Evolutionary conservation across 2,113 vertebrate genomes (phyloP), one percentile per base, ranked within the genome.

Genomic region (Romanogobio albipinnatus): DNA sequence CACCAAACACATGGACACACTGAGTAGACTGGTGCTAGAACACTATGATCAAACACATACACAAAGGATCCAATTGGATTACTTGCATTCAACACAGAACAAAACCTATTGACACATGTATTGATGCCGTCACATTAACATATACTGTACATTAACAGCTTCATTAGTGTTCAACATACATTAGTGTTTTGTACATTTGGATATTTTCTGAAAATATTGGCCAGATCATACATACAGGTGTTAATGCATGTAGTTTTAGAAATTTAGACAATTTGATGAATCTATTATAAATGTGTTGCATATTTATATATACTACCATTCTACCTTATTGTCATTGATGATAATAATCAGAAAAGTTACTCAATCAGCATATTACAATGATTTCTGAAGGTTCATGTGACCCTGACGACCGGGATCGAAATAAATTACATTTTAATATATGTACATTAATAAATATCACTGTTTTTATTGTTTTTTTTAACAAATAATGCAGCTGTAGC

Each of bases 1-100:
- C 93, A 90, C 87, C 89, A 79, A 77, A 24, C 87, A 87, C 86
- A 76, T 24, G 19, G 82, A 88, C 78, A 90, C 64, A 22, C 77
- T 85, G 84, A 90, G 84, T 73, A 75, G 81, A 89, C 85, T 87
- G 88, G 90, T 90, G 89, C 86, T 87, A 87, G 87, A 85, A 81
- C 75, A 85, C 86, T 87, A 73, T 83, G 76, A 61, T 73, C 90
- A 90, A 79, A 88, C 26, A 76, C 76, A 83, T 77, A 77, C 83
- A 45, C 5, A 24, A 68, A 81, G 66, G 56, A 87, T 89, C 85
- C 91, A 90, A 81, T 83, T 75, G 58, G 75, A 88, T 80, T 85
- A 68, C 47, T 58, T 81, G 36, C 68, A 79, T 56, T 59, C 26
- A 84, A 47, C 36, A 26, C 56, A 76, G 19, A 36, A n/a, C 17